Evolutionary conservation across 2,113 vertebrate species (phyloP), one percentile per base, ranked within the genome.

Genomic region (Dicerorhinus sumatrensis): DNA sequence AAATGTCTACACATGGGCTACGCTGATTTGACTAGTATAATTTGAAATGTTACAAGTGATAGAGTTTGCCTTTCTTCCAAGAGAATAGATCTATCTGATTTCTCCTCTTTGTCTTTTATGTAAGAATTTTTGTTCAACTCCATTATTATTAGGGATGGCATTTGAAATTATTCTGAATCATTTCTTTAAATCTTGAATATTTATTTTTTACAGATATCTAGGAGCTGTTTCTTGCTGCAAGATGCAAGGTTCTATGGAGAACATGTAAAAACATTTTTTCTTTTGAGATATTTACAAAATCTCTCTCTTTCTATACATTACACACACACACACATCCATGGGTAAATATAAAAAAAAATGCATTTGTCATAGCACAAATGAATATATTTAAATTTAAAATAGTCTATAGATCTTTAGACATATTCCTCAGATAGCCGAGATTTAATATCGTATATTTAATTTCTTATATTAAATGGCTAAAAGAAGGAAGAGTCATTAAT

Each of bases 1-100:
- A 97, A 86, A 96, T 97, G 54, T 97, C 80, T 96, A 48, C 51
- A 62, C 21, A 85, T 33, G 25, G 58, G 33, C 48, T 77, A 88
- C 60, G 92, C n/a, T 95, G 93, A 89, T 90, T 96, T 93, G 69
- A 95, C 91, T 48, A 93, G 46, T 46, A 76, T 83, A 58, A 96
- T 94, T 92, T 96, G 63, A 96, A 96, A 86, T 97, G 79, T 86
- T 75, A 65, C 18, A 95, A 72, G 84, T 95, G 77, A 94, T 65
- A 86, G 46, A 77, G 56, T 89, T 76, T 91, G 46, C 17, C 62
- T 97, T 91, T 96, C 39, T 94, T 86, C 17, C 13, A 79, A 48
- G 8, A 83, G 7, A 91, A 84, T 60, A 93, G 48, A 96, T 77
- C 69, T 83, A 9, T 96, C 60, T 96, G 51, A 86, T 89, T 94